These are phyloP conservation scores for Callyntrura sp. DNA, from an alignment of 2,888 invertebrate genomes.

Conservation along the genomic window DNA sequence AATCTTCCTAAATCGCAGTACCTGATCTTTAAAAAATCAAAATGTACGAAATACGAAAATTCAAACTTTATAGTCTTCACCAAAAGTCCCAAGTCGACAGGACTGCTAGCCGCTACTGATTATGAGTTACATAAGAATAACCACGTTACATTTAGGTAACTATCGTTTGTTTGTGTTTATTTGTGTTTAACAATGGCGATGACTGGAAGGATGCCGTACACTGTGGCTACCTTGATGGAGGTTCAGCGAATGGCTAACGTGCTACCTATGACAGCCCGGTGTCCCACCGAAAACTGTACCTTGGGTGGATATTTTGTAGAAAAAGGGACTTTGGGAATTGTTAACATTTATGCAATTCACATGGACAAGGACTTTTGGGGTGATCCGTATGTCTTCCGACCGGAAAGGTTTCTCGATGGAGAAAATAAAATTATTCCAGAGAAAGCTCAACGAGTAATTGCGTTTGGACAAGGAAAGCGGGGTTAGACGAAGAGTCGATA, in stretches of 20 bases:
- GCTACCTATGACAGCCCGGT: constrained; percentile 68
- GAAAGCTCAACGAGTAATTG: constrained; percentile 65
- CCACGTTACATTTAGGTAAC: too few species aligned
- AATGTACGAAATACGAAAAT: too few species aligned
- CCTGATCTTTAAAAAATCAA: too few species aligned
- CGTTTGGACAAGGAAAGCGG: constrained; percentile 66
- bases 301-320: constrained; percentile 58
- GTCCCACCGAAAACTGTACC: constrained; percentile 51
- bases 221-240: constrained; percentile 74
- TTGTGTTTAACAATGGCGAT: too few species aligned
- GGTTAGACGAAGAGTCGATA: too few species aligned
- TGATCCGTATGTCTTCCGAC: constrained; percentile 72
- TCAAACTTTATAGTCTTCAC: too few species aligned
- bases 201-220: constrained; percentile 77
- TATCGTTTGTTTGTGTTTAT: too few species aligned
- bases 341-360: constrained; percentile 74
- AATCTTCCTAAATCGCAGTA: too few species aligned
- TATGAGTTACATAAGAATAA: too few species aligned
- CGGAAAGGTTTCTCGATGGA: constrained; percentile 76
- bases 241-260: constrained; percentile 76
- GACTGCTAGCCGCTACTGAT: too few species aligned
- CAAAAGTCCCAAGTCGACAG: too few species aligned
- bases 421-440: constrained; percentile 62
- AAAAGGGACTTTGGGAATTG: constrained; percentile 61
- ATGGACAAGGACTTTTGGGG: constrained; percentile 72